Percentiles rank a stretch among this genome's conserved stretches.
These are phyloP conservation scores for Adineta ricciae DNA, from an alignment of 2,888 invertebrate genomes.

Conservation along the genomic window DNA sequence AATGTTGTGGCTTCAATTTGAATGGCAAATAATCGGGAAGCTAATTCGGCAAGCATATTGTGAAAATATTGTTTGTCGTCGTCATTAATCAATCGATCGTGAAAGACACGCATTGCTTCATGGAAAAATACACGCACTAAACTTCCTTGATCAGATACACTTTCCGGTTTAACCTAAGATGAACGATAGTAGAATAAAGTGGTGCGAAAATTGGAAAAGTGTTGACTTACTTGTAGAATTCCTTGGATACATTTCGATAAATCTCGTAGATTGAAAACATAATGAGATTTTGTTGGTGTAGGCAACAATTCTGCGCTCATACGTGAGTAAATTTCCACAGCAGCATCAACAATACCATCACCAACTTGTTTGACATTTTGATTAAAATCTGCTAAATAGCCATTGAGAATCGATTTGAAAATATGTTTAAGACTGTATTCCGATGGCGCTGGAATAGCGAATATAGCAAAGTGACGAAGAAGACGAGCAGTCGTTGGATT, in stretches of 20 bases:
- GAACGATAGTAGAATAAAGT: not conserved
- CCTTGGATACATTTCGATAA: slow-evolving; percentile 80
- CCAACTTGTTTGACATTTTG: slow-evolving; percentile 50
- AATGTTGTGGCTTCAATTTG: slow-evolving; percentile 46
- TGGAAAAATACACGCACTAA: slow-evolving; percentile 49
- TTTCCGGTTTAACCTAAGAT: slow-evolving; percentile 22
- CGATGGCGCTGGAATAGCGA: slow-evolving; percentile 48
- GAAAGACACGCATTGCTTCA: slow-evolving; percentile 50
- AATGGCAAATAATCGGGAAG: slow-evolving; percentile 48
- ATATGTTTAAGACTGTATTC: slow-evolving; percentile 50
- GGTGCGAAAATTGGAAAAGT: not conserved
- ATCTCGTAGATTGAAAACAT: slow-evolving; percentile 56
- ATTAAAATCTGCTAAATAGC: slow-evolving; percentile 69
- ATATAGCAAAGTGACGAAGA: slow-evolving; percentile 49
- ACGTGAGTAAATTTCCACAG: slow-evolving; percentile 49
- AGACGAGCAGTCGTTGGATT: slow-evolving; percentile 48
- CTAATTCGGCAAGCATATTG: slow-evolving; percentile 47
- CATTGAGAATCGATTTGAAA: slow-evolving; percentile 59
- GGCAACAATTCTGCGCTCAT: slow-evolving; percentile 51
- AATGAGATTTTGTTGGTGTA: slow-evolving; percentile 51
- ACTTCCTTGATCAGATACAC: slow-evolving; percentile 27
- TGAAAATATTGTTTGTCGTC: slow-evolving; percentile 50
- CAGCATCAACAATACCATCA: slow-evolving; percentile 46
- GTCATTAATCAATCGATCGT: slow-evolving; percentile 49
- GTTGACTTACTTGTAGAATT: slow-evolving; percentile 35